Base-by-base conservation (phyloP, 2,888 invertebrate species). In the Dolomedes plantarius region DNA sequence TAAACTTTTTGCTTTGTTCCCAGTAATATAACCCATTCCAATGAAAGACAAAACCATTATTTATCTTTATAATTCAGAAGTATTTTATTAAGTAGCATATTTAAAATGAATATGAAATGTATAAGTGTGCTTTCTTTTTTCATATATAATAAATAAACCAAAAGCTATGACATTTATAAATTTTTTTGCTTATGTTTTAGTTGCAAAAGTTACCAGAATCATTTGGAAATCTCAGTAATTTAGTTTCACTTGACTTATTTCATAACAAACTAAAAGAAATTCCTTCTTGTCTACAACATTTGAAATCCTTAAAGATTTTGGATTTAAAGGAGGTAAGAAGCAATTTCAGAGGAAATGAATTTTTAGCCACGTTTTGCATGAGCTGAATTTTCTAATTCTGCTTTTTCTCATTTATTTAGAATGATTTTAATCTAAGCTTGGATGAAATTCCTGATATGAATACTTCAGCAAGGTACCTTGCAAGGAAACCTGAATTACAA, bases 271-370 rank as follows among this genome's bases (percentile, higher is more conserved):
- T 85, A 7, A 85, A 62, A 72, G 64, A 79, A 69, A 13, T 32
- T 13, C 85, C 85, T 23, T 3, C 23, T 27, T n/a, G n/a, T 46
- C 9, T 85, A 11, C 50, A 31, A 16, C 39, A 46, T 16, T 73
- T 85, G 16, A 74, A 73, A 13, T 9, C 13, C 27, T 32, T 85
- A 13, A 85, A 69, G 16, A 39, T 39, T 11, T 23, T 78, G 6
- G 85, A 85, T 32, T 28, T 85, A 7, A 62, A 46, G 64, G 69
- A 79, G 28, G 85, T 85, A 78, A 77, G 50, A 0, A 29, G n/a
- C 50, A 31, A 50, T 79, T 79, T n/a, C n/a, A n/a, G n/a, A n/a
- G n/a, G n/a, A n/a, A n/a, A n/a, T n/a, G n/a, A n/a, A n/a, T n/a
- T n/a, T n/a, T n/a, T n/a, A n/a, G n/a, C n/a, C n/a, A n/a, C n/a